phyloP scores from a whole-genome alignment of 2,113 vertebrate genomes.

The Varanus salvator region DNA sequence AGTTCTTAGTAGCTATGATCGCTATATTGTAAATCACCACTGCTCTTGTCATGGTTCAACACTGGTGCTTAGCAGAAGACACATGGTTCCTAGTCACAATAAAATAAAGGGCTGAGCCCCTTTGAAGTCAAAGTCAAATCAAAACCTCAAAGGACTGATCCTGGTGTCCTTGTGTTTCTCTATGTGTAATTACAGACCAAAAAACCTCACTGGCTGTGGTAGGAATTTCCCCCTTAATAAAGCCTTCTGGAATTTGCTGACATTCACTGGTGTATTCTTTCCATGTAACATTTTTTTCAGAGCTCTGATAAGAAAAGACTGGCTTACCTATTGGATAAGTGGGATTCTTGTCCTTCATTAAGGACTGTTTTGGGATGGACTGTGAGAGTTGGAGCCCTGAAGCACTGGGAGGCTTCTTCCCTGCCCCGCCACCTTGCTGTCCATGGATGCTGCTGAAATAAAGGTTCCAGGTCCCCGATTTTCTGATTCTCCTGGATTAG shows the following conservation, averaged over 20 bases:
- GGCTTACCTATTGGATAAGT: not conserved
- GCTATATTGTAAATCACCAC: slow-evolving; percentile 64
- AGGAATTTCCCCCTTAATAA: slow-evolving; percentile 59
- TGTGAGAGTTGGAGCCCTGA: too few species aligned
- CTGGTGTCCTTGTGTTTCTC: slow-evolving; percentile 55
- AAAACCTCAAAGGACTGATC: slow-evolving; percentile 55
- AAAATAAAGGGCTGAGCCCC: slow-evolving; percentile 68
- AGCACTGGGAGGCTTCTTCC: too few species aligned
- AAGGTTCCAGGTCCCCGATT: too few species aligned
- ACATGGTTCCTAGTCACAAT: slow-evolving; percentile 64
- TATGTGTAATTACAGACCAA: slow-evolving; percentile 32
- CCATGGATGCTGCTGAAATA: too few species aligned
- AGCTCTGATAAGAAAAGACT: not conserved
- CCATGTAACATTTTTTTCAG: not conserved
- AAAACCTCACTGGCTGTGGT: not conserved
- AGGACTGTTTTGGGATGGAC: too few species aligned
- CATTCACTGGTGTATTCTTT: slow-evolving; percentile 22
- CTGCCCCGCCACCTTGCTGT: too few species aligned
- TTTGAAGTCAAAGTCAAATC: slow-evolving; percentile 60
- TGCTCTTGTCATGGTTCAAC: slow-evolving; percentile 68
- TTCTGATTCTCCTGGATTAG: too few species aligned
- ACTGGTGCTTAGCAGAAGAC: slow-evolving; percentile 55
- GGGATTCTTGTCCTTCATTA: not conserved
- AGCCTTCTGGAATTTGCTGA: slow-evolving; percentile 51
- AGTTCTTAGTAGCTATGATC: slow-evolving; percentile 68